Evolutionary conservation across 2,797 vertebrate genomes (phyloP).

Genomic region (Sebastiscus tertius): DNA sequence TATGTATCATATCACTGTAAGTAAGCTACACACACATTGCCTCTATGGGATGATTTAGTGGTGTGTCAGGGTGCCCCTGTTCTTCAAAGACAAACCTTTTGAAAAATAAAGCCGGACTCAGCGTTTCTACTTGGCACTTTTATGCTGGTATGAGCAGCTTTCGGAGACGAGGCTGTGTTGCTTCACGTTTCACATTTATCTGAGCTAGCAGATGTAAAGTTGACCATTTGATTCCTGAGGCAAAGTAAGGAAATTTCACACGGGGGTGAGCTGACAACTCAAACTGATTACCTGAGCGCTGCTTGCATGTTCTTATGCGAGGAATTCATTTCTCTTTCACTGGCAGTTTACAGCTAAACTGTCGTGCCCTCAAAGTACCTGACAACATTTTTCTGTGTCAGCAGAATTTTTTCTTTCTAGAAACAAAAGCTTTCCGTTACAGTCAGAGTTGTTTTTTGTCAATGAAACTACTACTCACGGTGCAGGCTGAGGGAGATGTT

Average conservation of each 20-base stretch:
- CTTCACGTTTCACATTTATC: slow-evolving; percentile 36
- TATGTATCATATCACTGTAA: slow-evolving; percentile 33
- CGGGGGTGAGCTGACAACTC: not conserved
- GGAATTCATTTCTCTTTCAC: not conserved
- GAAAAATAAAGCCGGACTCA: slow-evolving; percentile 47
- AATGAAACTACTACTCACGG: slow-evolving; percentile 85
- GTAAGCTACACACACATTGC: slow-evolving; percentile 29
- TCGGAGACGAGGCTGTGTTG: not conserved
- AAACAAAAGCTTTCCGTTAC: not conserved
- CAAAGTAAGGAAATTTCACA: slow-evolving; percentile 25
- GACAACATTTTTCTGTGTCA: not conserved
- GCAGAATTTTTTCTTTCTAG: not conserved
- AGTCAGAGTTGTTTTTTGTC: not conserved
- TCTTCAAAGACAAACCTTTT: slow-evolving; percentile 54
- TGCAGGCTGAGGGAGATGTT: slow-evolving; percentile 97
- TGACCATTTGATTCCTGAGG: slow-evolving; percentile 45
- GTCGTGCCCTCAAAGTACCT: not conserved
- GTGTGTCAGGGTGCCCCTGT: slow-evolving; percentile 38
- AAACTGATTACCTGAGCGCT: slow-evolving; percentile 5
- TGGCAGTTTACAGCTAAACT: not conserved
- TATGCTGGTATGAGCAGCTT: slow-evolving; percentile 51
- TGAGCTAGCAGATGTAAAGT: slow-evolving; percentile 30
- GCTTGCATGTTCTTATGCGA: not conserved
- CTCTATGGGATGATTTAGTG: slow-evolving; percentile 48
- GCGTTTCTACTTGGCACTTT: slow-evolving; percentile 45